These are phyloP conservation scores for Eupithecia pulchellata DNA, from an alignment of 2,888 invertebrate species.

Conservation along the genomic window DNA sequence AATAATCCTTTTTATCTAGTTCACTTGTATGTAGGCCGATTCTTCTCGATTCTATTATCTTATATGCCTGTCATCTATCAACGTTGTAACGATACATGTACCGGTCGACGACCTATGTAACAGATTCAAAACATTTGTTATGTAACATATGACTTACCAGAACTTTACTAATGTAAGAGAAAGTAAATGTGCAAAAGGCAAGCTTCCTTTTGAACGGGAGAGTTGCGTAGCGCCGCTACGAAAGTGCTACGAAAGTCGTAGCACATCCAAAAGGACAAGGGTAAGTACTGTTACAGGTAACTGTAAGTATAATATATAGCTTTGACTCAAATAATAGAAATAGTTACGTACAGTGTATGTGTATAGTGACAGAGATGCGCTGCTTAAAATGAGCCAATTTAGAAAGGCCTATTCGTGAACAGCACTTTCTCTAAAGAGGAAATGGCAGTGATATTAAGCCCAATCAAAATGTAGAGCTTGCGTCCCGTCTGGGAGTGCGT, in stretches of 20 bases:
- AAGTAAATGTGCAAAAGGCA: not conserved
- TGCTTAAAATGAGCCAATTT: slow-evolving; percentile 12
- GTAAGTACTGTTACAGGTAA: not conserved
- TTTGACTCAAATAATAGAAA: not conserved
- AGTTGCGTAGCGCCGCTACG: slow-evolving; percentile 43
- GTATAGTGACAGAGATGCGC: slow-evolving; percentile 2
- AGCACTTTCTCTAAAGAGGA: slow-evolving; percentile 32
- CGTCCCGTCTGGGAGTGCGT: slow-evolving; percentile 42
- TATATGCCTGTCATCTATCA: slow-evolving; percentile 56
- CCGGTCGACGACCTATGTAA: slow-evolving; percentile 38
- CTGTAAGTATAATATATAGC: not conserved
- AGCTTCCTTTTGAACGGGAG: slow-evolving; percentile 33
- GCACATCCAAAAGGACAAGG: slow-evolving; percentile 12
- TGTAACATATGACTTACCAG: slow-evolving; percentile 7
- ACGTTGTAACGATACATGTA: slow-evolving; percentile 36
- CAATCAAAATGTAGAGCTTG: slow-evolving; percentile 42
- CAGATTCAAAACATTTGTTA: slow-evolving; percentile 12
- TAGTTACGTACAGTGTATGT: too few species aligned
- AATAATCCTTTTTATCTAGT: slow-evolving; percentile 47
- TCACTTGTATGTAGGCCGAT: slow-evolving; percentile 55
- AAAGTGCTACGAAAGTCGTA: slow-evolving; percentile 42
- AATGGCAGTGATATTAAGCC: slow-evolving; percentile 26
- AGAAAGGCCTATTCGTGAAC: slow-evolving; percentile 14
- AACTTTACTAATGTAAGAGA: slow-evolving; percentile 16
- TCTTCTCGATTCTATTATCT: slow-evolving; percentile 57